Evolutionary conservation across 1,140 invertebrate species (phyloP).

Genomic region (Homalodisca vitripennis): DNA sequence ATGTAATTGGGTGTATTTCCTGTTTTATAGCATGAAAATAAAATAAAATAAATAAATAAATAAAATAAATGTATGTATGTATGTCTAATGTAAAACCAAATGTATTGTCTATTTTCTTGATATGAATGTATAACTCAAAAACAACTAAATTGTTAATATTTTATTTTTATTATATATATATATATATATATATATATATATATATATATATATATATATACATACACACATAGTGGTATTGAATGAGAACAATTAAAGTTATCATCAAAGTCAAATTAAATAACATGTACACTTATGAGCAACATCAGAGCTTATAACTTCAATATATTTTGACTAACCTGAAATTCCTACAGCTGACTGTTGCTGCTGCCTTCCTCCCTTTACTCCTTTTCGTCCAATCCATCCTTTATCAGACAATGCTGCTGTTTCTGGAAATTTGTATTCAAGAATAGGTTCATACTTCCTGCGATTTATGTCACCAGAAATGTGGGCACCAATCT

Average conservation of each 20-base stretch:
- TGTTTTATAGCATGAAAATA: too few relatives aligned
- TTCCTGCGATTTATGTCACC: conserved; percentile 52
- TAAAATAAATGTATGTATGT: too few relatives aligned
- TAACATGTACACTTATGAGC: background rate
- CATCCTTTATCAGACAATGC: conserved; percentile 23
- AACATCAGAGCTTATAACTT: background rate
- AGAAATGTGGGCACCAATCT: conserved; percentile 59
- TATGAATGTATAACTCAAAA: too few relatives aligned
- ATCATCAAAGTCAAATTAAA: background rate
- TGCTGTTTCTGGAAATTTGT: conserved; percentile 54
- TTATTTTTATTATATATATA: too few relatives aligned
- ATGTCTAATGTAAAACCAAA: too few relatives aligned
- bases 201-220: conserved; percentile 18
- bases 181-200: background rate
- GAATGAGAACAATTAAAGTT: background rate
- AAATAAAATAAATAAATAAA: too few relatives aligned
- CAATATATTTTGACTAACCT: conserved; percentile 8
- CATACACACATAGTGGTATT: background rate
- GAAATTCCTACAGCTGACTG: conserved; percentile 23
- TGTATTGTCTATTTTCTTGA: too few relatives aligned
- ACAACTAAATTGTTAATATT: too few relatives aligned
- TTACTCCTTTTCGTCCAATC: conserved; percentile 48
- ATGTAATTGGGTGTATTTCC: too few relatives aligned
- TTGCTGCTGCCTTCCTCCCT: conserved; percentile 28
- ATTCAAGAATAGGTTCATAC: conserved; percentile 69